Evolutionary conservation across 2,797 vertebrate species (phyloP).

Genomic region (Limnodromus scolopaceus): DNA sequence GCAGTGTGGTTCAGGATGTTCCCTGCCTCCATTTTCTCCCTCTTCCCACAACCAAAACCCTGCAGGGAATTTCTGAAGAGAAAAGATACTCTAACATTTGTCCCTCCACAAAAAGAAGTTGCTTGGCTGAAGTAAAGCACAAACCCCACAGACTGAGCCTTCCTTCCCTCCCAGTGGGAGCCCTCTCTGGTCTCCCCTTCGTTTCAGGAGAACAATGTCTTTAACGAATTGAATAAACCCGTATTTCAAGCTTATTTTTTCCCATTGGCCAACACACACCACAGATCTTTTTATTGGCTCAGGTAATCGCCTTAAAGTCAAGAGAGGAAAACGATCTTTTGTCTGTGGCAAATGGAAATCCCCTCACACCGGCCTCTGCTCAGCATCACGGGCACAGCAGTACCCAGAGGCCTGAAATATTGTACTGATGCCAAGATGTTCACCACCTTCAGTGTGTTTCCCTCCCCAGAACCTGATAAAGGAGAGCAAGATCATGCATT

Average conservation of each 20-base stretch:
- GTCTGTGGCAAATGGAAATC: constrained; percentile 46
- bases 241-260: not conserved
- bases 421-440: not conserved
- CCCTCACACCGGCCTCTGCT: not conserved
- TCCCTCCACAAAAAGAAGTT: not conserved
- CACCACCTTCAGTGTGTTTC: not conserved
- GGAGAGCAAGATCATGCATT: not conserved
- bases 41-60: not conserved
- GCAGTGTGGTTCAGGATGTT: not conserved
- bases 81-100: not conserved
- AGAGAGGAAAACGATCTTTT: not conserved
- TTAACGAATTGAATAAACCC: not conserved
- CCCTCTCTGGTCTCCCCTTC: not conserved
- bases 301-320: not conserved
- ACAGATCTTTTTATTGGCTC: not conserved
- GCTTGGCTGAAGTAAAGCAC: not conserved
- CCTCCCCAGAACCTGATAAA: not conserved
- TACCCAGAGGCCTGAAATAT: not conserved
- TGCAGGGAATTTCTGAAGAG: not conserved
- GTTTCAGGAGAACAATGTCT: not conserved
- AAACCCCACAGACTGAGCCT: not conserved
- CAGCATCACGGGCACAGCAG: not conserved
- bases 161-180: not conserved
- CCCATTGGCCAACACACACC: not conserved
- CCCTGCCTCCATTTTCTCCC: not conserved